Conservation (phyloP, 2,113 vertebrate genomes). For the Chunga burmeisteri region DNA sequence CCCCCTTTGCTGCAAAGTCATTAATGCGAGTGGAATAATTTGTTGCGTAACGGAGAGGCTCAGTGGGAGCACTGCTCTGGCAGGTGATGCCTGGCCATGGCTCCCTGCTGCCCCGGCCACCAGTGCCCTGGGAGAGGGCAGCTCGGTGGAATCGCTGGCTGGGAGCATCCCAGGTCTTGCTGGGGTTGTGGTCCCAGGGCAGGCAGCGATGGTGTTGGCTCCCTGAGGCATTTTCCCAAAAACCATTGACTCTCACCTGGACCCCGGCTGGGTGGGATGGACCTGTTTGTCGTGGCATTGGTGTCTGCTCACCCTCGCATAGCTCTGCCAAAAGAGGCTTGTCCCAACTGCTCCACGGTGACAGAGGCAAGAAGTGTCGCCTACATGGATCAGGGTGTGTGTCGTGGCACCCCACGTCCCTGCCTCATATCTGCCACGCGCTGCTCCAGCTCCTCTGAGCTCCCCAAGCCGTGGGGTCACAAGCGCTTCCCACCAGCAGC, state of each 20-base stretch:
- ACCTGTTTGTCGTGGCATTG: fast-evolving
- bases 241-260: neutral
- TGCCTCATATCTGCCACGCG: fast-evolving
- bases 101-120: neutral
- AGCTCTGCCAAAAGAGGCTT: fast-evolving
- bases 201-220: neutral
- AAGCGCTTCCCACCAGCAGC: neutral
- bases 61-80: neutral
- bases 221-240: neutral
- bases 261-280: neutral
- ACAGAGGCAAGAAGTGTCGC: neutral
- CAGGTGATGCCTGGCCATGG: neutral
- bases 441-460: neutral
- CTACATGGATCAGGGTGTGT: too few species aligned
- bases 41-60: constrained; percentile 49
- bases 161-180: neutral
- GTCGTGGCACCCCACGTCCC: neutral
- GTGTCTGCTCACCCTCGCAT: neutral
- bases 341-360: fast-evolving
- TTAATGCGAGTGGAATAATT: constrained; percentile 62
- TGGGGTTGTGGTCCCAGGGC: neutral
- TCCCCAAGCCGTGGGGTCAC: neutral
- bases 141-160: fast-evolving
- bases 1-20: constrained; percentile 62
- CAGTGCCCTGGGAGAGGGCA: neutral